Evolutionary conservation across 1,140 invertebrate genomes (phyloP), one percentile per base, ranked within the genome.

Genomic region (Planococcus citri): DNA sequence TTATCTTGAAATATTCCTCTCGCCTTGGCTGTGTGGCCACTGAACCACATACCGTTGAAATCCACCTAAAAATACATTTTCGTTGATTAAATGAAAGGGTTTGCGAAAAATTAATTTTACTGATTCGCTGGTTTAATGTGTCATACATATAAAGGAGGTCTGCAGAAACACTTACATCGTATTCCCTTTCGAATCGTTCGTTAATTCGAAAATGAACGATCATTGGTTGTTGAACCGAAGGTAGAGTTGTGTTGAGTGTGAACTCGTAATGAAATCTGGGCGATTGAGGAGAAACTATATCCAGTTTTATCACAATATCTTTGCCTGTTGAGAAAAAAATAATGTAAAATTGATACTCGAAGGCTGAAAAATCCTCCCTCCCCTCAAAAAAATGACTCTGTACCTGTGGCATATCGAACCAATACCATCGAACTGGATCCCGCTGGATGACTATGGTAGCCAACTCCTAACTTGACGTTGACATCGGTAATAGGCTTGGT

Each of bases 31-130:
- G 86, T 88, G 68, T 89, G 85, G 1, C 88, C 88, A 70, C 87
- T 89, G 74, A 92, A 91, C 88, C 88, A 91, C 0, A 85, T 82
- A 0, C 87, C 88, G 2, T 82, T 79, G 29, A 88, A 80, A 57
- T 88, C 85, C 4, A 90, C 75, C 79, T 87, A 72, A 22, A 73
- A 71, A 60, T 27, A 6, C 51, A 51, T 69, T 25, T 69, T 25
- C 8, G n/a, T 27, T 25, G 4, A 68, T 64, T 21, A 29, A 27
- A 6, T 29, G 38, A 24, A 9, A 20, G 10, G 41, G 38, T 22
- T 27, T 10, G 37, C n/a, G n/a, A 21, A 37, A 57, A 37, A n/a
- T 6, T n/a, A n/a, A n/a, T n/a, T n/a, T n/a, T n/a, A n/a, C n/a
- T n/a, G n/a, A n/a, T n/a, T n/a, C n/a, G 22, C 1, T 25, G 25